Evolutionary conservation across 2,113 vertebrate genomes (phyloP).

Genomic region (Takifugu bimaculatus): DNA sequence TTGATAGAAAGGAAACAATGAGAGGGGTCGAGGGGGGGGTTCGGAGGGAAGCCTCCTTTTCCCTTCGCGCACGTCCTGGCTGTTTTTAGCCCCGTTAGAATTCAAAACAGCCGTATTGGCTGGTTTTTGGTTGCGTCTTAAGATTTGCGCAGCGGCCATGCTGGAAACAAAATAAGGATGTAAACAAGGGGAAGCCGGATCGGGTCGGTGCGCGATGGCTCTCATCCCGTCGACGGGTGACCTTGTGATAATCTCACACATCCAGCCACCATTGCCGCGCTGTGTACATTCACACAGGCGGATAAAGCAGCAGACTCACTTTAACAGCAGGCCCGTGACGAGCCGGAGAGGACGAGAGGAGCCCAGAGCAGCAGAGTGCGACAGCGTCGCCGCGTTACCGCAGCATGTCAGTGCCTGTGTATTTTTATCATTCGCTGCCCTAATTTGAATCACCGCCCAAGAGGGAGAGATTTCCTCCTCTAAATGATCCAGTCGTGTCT

Average conservation of each 20-base stretch:
- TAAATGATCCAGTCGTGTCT: slow-evolving; percentile 34
- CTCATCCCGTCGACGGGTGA: slow-evolving; percentile 68
- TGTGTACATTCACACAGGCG: slow-evolving; percentile 54
- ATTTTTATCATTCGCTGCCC: slow-evolving; percentile 29
- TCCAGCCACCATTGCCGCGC: slow-evolving; percentile 57
- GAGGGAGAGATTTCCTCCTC: neutral
- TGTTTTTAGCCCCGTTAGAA: neutral
- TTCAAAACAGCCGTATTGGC: slow-evolving; percentile 2
- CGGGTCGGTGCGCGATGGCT: slow-evolving; percentile 48
- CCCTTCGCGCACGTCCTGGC: slow-evolving; percentile 22
- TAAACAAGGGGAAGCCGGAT: slow-evolving; percentile 58
- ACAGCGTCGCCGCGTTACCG: slow-evolving; percentile 38
- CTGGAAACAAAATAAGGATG: slow-evolving; percentile 45
- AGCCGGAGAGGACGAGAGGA: slow-evolving; percentile 5
- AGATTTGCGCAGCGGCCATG: slow-evolving; percentile 48
- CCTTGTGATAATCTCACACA: slow-evolving; percentile 74
- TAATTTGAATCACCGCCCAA: slow-evolving; percentile 10
- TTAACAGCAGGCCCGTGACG: slow-evolving; percentile 38
- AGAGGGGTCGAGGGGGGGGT: slow-evolving; percentile 29
- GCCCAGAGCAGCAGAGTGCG: slow-evolving; percentile 31
- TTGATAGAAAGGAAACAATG: slow-evolving; percentile 59
- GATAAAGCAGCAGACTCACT: slow-evolving; percentile 50
- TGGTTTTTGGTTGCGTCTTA: slow-evolving; percentile 23
- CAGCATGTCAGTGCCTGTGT: slow-evolving; percentile 24
- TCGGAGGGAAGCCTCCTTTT: slow-evolving; percentile 48